phyloP scores from a whole-genome alignment of 2,888 invertebrate species.

The Troides aeacus region DNA sequence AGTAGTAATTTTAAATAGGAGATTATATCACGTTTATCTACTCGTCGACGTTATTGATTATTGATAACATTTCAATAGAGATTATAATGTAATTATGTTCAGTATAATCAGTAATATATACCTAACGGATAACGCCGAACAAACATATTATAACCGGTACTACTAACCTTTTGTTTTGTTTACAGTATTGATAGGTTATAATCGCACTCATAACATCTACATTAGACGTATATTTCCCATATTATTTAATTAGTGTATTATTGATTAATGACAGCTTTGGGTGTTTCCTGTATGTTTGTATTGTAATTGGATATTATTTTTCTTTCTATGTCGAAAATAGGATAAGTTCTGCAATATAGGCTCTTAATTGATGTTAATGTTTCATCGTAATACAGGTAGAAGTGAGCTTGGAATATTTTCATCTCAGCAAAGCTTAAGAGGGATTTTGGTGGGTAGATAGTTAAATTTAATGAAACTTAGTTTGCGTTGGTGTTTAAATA shows the following conservation, averaged over 20 bases:
- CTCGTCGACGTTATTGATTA: neutral
- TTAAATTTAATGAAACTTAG: neutral
- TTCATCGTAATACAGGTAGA: neutral
- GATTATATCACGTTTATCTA: neutral
- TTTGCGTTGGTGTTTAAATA: neutral
- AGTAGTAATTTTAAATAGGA: neutral
- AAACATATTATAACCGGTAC: neutral
- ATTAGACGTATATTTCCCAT: no score
- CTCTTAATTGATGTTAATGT: neutral
- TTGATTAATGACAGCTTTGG: no score
- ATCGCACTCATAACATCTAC: no score
- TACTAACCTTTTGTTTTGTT: no score
- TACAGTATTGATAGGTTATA: no score
- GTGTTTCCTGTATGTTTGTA: neutral
- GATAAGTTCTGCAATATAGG: neutral
- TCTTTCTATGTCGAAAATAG: neutral
- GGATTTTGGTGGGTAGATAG: neutral
- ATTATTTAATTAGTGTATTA: no score
- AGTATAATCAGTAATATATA: neutral
- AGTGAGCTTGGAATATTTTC: neutral
- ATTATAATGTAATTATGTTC: conserved; percentile 1
- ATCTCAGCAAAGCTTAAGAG: neutral
- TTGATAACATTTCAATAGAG: neutral
- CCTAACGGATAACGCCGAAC: neutral
- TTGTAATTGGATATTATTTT: neutral